phyloP scores from a whole-genome alignment of 2,888 invertebrate genomes.

The Noctua fimbriata region DNA sequence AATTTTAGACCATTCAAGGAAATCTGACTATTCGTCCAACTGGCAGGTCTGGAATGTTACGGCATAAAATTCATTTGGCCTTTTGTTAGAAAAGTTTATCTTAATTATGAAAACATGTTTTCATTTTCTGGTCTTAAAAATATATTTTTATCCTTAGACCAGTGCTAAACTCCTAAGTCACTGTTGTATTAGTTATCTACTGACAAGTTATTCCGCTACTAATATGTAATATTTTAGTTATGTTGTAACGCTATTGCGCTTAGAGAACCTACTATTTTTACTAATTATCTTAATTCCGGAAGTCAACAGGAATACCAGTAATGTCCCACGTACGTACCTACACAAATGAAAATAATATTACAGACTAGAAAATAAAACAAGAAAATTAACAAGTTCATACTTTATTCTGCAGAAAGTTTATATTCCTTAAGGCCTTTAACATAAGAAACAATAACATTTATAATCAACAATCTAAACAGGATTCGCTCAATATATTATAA shows the following conservation, averaged over 20 bases:
- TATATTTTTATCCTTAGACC: too few species aligned
- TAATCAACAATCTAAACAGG: constrained; percentile 63
- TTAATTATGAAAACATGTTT: too few species aligned
- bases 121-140: too few species aligned
- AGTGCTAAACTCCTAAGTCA: not conserved
- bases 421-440: constrained; percentile 66
- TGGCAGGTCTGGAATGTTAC: too few species aligned
- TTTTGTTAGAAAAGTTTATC: too few species aligned
- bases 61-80: too few species aligned
- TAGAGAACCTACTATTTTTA: not conserved
- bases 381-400: constrained; percentile 63
- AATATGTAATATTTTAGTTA: too few species aligned
- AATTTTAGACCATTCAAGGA: too few species aligned
- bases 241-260: too few species aligned
- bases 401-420: constrained; percentile 67
- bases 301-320: not conserved
- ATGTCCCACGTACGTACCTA: not conserved
- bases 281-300: not conserved
- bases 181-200: not conserved
- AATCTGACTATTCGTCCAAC: too few species aligned
- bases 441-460: constrained; percentile 66
- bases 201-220: not conserved
- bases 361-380: constrained; percentile 24
- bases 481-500: constrained; percentile 56
- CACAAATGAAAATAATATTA: not conserved